Conservation (phyloP, 30 jellyfish, hydroid and myxozoan genomes). For the Turritopsis dohrnii region DNA sequence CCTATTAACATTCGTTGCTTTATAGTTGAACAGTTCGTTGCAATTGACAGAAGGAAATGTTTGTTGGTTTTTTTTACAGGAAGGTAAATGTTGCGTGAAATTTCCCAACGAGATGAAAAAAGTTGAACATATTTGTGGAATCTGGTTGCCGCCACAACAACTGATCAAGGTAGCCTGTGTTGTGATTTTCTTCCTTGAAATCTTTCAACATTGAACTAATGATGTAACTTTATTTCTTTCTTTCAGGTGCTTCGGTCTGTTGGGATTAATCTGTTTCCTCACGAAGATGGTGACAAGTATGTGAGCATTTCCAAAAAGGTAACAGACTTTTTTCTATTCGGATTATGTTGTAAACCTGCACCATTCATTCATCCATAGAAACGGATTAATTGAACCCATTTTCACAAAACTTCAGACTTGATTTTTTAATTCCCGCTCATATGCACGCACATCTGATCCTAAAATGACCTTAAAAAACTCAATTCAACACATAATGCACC, state of each 20-base stretch:
- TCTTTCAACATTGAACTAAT: background rate
- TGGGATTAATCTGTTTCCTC: constrained; percentile 79
- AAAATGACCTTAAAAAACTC: too few relatives aligned
- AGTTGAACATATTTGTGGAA: constrained; percentile 22
- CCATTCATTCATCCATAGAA: background rate
- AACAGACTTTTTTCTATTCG: background rate
- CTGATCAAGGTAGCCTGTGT: constrained; percentile 36
- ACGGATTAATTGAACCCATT: too few relatives aligned
- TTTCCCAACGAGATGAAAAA: constrained; percentile 52
- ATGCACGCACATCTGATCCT: too few relatives aligned
- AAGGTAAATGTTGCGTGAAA: constrained; percentile 44
- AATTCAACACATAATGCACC: too few relatives aligned
- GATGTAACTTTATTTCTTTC: background rate
- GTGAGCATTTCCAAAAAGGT: constrained; percentile 87
- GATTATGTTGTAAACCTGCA: background rate
- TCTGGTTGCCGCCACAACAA: constrained; percentile 54
- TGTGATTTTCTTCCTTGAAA: background rate
- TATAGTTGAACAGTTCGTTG: too few relatives aligned
- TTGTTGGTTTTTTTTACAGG: constrained; percentile 36
- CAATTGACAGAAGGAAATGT: too few relatives aligned
- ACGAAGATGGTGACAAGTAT: constrained; percentile 79
- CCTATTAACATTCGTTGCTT: background rate
- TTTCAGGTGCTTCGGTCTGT: constrained; percentile 41
- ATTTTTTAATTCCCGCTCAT: too few relatives aligned
- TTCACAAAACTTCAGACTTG: too few relatives aligned